Base-by-base conservation (phyloP, 2,113 vertebrate species). In the Anoplopoma fimbria region DNA sequence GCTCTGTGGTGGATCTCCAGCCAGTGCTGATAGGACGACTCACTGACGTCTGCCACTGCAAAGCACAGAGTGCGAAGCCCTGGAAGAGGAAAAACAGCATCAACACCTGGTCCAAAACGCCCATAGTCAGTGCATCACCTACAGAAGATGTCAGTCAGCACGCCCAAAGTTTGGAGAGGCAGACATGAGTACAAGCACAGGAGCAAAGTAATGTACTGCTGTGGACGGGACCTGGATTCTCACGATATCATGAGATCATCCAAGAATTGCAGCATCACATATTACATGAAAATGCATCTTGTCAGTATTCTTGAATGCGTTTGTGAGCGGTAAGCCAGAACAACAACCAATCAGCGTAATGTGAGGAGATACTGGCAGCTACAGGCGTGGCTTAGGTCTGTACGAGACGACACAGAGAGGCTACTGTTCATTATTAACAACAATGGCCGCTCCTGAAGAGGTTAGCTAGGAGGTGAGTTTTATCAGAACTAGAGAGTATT, bases 61-160 rank as follows among this genome's bases (percentile, higher is more conserved):
- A 98, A 99, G 92, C 98, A 99, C 40, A 99, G 93, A 1, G 98
- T 99, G 75, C 98, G 96, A 75, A 99, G 91, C 0, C 98, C 98
- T 99, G 91, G 19, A 80, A 33, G 71, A 40, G 29, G 6, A 27
- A 60, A n/a, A 76, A 77, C 23, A 69, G 12, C 45, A 77, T 58
- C 15, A 17, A 53, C 2, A 74, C 23, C 1, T 17, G 25, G 8
- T 49, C 6, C 85, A 45, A 51, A 51, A 82, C 33, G 40, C 60
- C 57, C 57, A 17, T 34, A 62, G 60, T 34, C 17, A 21, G 60
- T 34, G 15, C 2, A 21, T 62, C 12, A 2, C 17, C 6, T 31
- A 19, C 58, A 31, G 27, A 31, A 61, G 29, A 61, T 19, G 58
- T 19, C 27, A 17, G 17, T 62, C 19, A 21, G 60, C 31, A 62